phyloP scores from a whole-genome alignment of 1,140 invertebrate species.

The Panagrolaimus sp. region DNA sequence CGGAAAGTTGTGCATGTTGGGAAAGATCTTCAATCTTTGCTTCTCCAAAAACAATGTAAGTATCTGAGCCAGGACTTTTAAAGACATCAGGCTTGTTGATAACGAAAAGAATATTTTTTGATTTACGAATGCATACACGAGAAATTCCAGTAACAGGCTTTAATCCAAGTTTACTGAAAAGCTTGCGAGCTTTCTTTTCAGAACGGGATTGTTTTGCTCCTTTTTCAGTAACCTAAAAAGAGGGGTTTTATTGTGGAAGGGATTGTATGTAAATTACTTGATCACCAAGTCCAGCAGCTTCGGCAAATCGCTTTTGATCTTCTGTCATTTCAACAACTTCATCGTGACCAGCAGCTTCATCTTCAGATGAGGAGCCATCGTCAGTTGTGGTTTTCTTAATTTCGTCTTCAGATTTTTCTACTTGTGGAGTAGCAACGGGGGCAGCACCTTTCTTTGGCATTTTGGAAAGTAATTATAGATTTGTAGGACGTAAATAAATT shows the following conservation, averaged over 20 bases:
- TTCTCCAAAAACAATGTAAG: conserved; percentile 99
- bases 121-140: conserved; percentile 94
- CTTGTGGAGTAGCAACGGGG: background rate
- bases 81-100: conserved; percentile 99
- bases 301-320: conserved; percentile 56
- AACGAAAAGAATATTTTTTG: conserved; percentile 97
- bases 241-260: background rate
- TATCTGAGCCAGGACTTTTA: conserved; percentile 98
- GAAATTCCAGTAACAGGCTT: conserved; percentile 90
- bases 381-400: conserved; percentile 45
- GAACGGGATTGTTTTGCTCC: conserved; percentile 82
- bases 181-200: conserved; percentile 97
- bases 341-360: conserved; percentile 43
- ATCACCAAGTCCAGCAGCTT: conserved; percentile 55
- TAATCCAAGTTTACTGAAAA: conserved; percentile 95
- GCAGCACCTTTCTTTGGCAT: conserved; percentile 2
- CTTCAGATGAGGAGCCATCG: conserved; percentile 50
- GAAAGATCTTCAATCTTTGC: conserved; percentile 99
- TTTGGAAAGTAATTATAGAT: background rate
- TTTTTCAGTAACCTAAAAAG: conserved; percentile 52
- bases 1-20: conserved; percentile 95
- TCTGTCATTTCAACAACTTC: conserved; percentile 53
- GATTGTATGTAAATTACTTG: conserved; percentile 35
- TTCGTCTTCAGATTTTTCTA: conserved; percentile 27
- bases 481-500: too few species aligned